These are phyloP conservation scores for Ophion obscuratus DNA, from an alignment of 2,888 invertebrate genomes.

Conservation along the genomic window DNA sequence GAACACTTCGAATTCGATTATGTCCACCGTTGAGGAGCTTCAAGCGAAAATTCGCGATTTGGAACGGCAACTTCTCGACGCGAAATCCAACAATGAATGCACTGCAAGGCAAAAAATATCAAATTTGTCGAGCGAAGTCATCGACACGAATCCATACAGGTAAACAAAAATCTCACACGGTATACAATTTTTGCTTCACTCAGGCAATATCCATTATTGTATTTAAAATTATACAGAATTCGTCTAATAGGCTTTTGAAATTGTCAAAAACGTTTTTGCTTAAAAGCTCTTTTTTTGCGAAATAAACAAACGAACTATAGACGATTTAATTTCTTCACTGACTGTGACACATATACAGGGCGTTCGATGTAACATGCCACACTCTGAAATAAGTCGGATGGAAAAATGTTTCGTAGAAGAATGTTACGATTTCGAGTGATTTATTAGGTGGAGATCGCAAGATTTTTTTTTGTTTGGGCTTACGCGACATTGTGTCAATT, in stretches of 20 bases:
- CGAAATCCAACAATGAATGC: constrained; percentile 82
- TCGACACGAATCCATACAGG: constrained; percentile 99
- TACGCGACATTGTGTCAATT: no score
- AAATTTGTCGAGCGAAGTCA: constrained; percentile 97
- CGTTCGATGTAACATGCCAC: no score
- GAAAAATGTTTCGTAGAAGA: no score
- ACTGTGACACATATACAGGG: no score
- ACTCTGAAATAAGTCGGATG: no score
- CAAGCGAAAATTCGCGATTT: constrained; percentile 87
- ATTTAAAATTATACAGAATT: no score
- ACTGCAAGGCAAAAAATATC: constrained; percentile 89
- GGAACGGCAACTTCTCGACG: constrained; percentile 87
- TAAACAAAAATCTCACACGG: constrained; percentile 80
- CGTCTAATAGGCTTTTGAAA: neutral
- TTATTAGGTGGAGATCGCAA: no score
- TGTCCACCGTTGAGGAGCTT: constrained; percentile 85
- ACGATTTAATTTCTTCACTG: neutral
- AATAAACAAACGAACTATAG: neutral
- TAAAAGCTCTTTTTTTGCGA: no score
- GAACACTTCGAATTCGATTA: neutral
- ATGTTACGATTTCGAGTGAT: no score
- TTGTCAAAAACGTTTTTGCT: neutral
- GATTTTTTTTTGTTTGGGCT: no score
- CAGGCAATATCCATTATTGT: no score
- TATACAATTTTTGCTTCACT: neutral